These are phyloP conservation scores for Pinctada fucata DNA, from an alignment of 2,888 invertebrate genomes.

Conservation along the genomic window DNA sequence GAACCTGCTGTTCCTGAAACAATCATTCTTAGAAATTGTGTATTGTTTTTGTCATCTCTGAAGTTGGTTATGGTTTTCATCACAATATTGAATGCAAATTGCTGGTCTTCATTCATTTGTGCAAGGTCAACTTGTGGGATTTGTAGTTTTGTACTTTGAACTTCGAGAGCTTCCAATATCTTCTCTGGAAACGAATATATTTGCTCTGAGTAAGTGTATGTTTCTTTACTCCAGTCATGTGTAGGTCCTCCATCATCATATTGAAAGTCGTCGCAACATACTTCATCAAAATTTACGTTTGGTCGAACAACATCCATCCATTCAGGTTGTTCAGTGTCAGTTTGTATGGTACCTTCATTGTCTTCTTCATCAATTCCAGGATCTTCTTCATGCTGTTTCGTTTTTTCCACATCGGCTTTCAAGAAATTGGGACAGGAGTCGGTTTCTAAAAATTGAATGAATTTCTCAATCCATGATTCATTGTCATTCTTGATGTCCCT, in stretches of 20 bases:
- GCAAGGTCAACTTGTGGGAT: slow-evolving; percentile 36
- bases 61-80: slow-evolving; percentile 29
- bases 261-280: slow-evolving; percentile 27
- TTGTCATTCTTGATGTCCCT: slow-evolving; percentile 46
- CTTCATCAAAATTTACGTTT: slow-evolving; percentile 17
- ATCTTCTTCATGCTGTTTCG: slow-evolving; percentile 11
- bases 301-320: slow-evolving; percentile 49
- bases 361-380: too few relatives aligned
- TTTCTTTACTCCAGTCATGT: slow-evolving; percentile 33
- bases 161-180: background rate
- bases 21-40: slow-evolving; percentile 34
- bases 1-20: slow-evolving; percentile 46
- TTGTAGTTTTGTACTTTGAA: slow-evolving; percentile 7
- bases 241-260: slow-evolving; percentile 54
- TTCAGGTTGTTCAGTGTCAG: slow-evolving; percentile 38
- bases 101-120: slow-evolving; percentile 40
- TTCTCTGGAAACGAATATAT: slow-evolving; percentile 31
- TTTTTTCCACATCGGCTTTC: slow-evolving; percentile 44
- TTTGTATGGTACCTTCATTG: slow-evolving; percentile 1
- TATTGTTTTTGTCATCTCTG: background rate
- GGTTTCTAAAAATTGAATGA: slow-evolving; percentile 36
- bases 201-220: slow-evolving; percentile 30
- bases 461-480: slow-evolving; percentile 38
- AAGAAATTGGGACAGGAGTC: slow-evolving; percentile 44
- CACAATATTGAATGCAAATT: slow-evolving; percentile 39